Evolutionary conservation across 2,113 vertebrate species (phyloP), one percentile per base, ranked within the genome.

Genomic region (Bolborhynchus lineola): DNA sequence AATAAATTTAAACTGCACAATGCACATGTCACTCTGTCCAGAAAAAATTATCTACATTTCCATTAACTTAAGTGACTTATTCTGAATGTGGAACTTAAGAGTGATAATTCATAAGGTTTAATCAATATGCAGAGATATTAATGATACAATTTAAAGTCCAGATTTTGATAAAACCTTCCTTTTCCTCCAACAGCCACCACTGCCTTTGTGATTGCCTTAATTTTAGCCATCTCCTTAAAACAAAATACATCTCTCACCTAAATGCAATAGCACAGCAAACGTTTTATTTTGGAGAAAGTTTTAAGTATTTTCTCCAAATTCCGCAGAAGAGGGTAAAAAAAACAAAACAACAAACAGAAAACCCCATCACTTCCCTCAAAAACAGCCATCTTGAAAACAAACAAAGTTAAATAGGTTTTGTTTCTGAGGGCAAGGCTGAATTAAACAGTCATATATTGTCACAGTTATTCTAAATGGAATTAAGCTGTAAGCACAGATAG

Each of bases 401-500:
- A 59, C 16, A 68, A 18, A 76, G 23, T 50, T 82, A 49, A 77
- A 74, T 16, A 74, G 5, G 28, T 42, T 59, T 33, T 62, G 26
- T 70, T 86, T 90, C 44, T 77, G 69, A 95, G 68, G 50, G 83
- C 68, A 24, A 57, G n/a, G 17, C 11, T 65, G 53, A 91, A 77
- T 82, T 92, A 92, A 90, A 50, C n/a, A 93, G 47, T 59, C 70
- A 89, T 6, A 60, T 90, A 86, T 74, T 93, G 44, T 35, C 70
- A 88, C 79, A 28, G 60, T 82, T 81, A 81, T 47, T 90, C 71
- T 74, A 90, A 92, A n/a, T 86, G 59, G 75, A 97, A 94, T 96
- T 87, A 82, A 90, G 69, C 5, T 87, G 72, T 47, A 96, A 91
- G 92, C 91, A 62, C 68, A 96, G 64, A 76, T 87, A 96, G 86